Base-by-base conservation (phyloP, 2,113 vertebrate species). In the Engraulis encrasicolus region DNA sequence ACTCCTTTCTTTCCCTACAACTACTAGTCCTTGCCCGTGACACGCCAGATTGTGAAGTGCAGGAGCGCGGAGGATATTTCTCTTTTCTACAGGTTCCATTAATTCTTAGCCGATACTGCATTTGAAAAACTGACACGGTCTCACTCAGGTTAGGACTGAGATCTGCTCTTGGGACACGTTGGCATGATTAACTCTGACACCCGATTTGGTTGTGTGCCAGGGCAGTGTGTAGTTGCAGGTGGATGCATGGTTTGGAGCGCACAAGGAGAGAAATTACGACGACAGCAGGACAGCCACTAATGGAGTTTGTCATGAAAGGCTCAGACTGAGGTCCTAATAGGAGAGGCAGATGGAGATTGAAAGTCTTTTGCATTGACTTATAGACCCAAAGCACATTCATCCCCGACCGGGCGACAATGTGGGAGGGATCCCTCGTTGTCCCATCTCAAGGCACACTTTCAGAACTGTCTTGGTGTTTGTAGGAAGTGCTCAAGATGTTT, bases 111-210 rank as follows among this genome's bases (percentile, higher is more conserved):
- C 54, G 6, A 11, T 23, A 19, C 23, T 23, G 54, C 54, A 19
- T 61, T 61, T 61, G 20, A 61, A 61, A n/a, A 61, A 61, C 20
- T 11, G 20, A 19, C 20, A 61, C 54, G n/a, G 20, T 61, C 20
- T n/a, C 20, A 12, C 54, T 54, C 50, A 1, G 1, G 50, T 19
- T 2, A 54, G 17, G 6, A 12, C 20, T 19, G 54, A 23, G 54
- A 23, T 23, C 54, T 23, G n/a, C 54, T 61, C 54, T 23, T 23
- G 20, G 20, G 54, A 6, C n/a, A 6, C n/a, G 54, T 9, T 23
- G 54, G 54, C 54, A 23, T 61, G 54, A 61, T 61, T 61, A 61
- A 61, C 54, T 61, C 54, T 23, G 54, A 61, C 54, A 61, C 54
- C 54, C 20, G 7, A 61, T 61, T 61, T 61, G 54, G 54, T 6